Conservation (phyloP, 2,113 vertebrate species). For the Choloepus hoffmanni region DNA sequence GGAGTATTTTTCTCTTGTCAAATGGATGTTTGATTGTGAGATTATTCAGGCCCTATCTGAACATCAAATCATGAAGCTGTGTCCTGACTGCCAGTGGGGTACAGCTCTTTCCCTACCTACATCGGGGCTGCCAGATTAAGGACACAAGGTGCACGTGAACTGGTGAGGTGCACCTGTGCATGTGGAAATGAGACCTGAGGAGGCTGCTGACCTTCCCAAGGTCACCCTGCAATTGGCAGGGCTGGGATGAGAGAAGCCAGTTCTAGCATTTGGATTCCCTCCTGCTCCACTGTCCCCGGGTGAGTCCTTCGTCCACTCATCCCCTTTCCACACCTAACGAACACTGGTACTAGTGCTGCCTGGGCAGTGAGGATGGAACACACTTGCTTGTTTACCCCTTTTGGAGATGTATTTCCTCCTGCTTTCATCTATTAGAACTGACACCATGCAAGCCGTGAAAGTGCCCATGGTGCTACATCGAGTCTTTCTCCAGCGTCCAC, state of each 20-base stretch:
- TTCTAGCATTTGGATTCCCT: background rate
- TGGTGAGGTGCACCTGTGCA: too few relatives aligned
- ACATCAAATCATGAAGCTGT: rapidly evolving
- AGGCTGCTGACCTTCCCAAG: rapidly evolving
- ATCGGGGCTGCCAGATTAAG: background rate
- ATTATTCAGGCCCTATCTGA: background rate
- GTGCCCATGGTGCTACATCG: background rate
- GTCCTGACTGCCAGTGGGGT: background rate
- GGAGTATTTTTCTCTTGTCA: background rate
- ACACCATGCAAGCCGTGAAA: too few relatives aligned
- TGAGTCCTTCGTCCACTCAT: rapidly evolving
- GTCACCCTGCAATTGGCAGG: background rate
- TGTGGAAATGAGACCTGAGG: background rate
- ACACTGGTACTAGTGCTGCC: rapidly evolving
- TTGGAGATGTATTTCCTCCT: background rate
- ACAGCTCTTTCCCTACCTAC: too few relatives aligned
- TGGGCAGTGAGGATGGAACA: background rate
- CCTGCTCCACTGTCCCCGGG: background rate
- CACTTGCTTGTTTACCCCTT: background rate
- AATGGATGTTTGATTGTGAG: background rate
- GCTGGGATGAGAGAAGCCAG: background rate
- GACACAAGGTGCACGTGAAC: background rate
- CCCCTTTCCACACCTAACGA: background rate
- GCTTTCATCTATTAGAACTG: background rate
- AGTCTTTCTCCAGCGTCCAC: background rate